Evolutionary conservation across 2,888 invertebrate genomes (phyloP).

Genomic region (Platycheirus albimanus): DNA sequence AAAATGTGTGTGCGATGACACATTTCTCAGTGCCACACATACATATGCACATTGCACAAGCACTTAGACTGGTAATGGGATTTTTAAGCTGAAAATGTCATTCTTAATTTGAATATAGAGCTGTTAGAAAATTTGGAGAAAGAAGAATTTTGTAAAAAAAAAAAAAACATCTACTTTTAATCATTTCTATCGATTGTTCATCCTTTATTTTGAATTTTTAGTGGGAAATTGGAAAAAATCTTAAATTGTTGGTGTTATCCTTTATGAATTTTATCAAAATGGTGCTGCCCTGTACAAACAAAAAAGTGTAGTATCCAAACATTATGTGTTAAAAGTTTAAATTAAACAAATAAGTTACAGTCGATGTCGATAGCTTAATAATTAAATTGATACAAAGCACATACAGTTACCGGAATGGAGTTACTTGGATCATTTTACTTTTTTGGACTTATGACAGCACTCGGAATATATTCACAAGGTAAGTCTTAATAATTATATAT

Average conservation of each 20-base stretch:
- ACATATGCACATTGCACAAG: background rate
- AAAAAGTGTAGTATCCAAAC: too few relatives aligned
- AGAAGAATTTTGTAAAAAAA: background rate
- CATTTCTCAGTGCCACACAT: background rate
- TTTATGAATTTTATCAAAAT: too few relatives aligned
- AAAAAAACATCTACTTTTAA: background rate
- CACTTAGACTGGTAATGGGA: conserved; percentile 28
- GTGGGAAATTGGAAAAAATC: too few relatives aligned
- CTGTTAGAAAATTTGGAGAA: background rate
- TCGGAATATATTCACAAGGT: conserved; percentile 61
- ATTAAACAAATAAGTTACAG: too few relatives aligned
- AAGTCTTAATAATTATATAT: background rate
- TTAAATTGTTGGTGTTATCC: too few relatives aligned
- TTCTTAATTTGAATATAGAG: background rate
- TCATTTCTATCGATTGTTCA: too few relatives aligned
- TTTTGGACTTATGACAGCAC: conserved; percentile 42
- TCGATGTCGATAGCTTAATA: too few relatives aligned
- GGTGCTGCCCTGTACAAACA: too few relatives aligned
- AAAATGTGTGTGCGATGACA: conserved; percentile 25
- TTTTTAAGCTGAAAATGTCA: conserved; percentile 9
- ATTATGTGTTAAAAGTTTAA: too few relatives aligned
- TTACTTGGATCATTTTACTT: conserved; percentile 31
- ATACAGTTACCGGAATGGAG: conserved; percentile 36
- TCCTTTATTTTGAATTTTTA: too few relatives aligned
- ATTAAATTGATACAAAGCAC: background rate